Conservation (phyloP, 2,888 invertebrate genomes). For the Eutolmus rufibarbis region DNA sequence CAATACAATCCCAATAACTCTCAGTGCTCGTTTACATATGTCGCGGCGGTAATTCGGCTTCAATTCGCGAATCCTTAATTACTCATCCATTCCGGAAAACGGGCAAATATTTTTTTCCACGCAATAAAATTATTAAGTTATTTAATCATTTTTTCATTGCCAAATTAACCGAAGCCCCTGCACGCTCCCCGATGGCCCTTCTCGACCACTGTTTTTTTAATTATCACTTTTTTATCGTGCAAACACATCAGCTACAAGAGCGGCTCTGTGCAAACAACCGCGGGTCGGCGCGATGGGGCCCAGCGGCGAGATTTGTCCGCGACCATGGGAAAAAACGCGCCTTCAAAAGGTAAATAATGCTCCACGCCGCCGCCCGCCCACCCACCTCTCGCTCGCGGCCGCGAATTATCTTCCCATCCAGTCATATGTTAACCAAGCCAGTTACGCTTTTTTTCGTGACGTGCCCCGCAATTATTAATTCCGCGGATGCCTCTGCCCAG, state of each 20-base stretch:
- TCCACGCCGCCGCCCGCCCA: background rate
- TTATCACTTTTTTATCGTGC: slow-evolving; percentile 22
- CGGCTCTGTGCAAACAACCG: background rate
- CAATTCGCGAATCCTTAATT: slow-evolving; percentile 15
- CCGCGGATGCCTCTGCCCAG: background rate
- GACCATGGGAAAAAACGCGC: background rate
- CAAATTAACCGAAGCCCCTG: slow-evolving; percentile 3
- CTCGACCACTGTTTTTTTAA: background rate
- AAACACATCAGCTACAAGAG: slow-evolving; percentile 27
- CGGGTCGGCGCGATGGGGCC: background rate
- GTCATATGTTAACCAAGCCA: slow-evolving; percentile 29
- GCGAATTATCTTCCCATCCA: slow-evolving; percentile 6
- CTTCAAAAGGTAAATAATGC: background rate
- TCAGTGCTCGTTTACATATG: background rate
- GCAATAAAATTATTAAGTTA: slow-evolving; percentile 45
- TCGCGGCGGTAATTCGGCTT: background rate
- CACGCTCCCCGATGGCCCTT: background rate
- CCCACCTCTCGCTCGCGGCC: background rate
- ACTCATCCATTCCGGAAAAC: slow-evolving; percentile 1
- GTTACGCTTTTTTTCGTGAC: background rate
- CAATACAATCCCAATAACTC: background rate
- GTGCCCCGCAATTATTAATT: background rate
- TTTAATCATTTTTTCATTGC: slow-evolving; percentile 45
- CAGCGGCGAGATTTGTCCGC: background rate
- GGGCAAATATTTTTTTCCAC: slow-evolving; percentile 18